phyloP scores from a whole-genome alignment of 2,113 vertebrate species.

The Oenanthe melanoleuca region DNA sequence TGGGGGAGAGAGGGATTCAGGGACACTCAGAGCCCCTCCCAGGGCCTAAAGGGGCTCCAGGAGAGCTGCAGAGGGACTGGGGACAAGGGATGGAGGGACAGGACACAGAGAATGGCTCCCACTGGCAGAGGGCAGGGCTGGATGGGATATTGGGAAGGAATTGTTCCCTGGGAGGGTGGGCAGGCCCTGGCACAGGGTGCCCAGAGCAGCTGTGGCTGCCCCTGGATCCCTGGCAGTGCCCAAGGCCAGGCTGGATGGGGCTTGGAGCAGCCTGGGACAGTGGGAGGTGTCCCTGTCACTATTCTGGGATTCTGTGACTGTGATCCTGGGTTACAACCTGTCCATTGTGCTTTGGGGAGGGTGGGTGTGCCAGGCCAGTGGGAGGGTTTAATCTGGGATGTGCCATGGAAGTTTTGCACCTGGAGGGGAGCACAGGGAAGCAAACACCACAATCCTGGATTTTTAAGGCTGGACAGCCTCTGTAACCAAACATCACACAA shows the following conservation, averaged over 20 bases:
- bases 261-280: neutral
- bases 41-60: too few species aligned
- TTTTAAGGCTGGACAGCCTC: rapidly evolving
- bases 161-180: neutral
- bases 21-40: too few species aligned
- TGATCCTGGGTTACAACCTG: too few species aligned
- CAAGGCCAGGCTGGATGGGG: neutral
- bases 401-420: neutral
- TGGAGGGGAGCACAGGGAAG: neutral
- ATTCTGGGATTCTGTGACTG: neutral
- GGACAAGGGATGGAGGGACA: too few species aligned
- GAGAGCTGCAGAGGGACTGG: too few species aligned
- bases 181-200: neutral
- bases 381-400: neutral
- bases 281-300: neutral
- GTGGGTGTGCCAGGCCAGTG: neutral
- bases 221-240: neutral
- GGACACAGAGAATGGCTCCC: too few species aligned
- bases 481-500: neutral
- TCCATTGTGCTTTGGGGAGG: rapidly evolving
- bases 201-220: neutral
- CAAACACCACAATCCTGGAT: rapidly evolving
- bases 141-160: too few species aligned
- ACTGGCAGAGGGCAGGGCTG: too few species aligned
- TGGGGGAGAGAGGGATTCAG: too few species aligned